These are phyloP conservation scores for Sylvicapra grimmia DNA, from an alignment of 2,113 vertebrate species.

Conservation along the genomic window DNA sequence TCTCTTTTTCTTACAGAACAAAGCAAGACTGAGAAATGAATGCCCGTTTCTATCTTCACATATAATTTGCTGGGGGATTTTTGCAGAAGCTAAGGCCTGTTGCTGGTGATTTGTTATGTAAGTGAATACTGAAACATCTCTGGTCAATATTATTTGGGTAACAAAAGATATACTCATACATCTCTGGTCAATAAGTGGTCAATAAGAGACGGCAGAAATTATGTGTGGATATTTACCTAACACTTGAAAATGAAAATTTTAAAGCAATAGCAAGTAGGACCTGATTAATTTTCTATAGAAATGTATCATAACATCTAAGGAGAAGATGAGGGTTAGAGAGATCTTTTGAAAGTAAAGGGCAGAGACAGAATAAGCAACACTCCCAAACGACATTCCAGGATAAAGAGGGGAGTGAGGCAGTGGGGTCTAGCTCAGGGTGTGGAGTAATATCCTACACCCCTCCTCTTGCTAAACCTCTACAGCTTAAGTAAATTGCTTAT, in stretches of 20 bases:
- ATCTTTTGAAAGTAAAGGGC: not conserved
- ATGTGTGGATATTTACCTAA: not conserved
- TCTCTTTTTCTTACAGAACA: not conserved
- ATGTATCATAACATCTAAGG: not conserved
- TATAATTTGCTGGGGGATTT: not conserved
- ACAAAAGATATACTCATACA: not conserved
- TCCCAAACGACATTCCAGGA: not conserved
- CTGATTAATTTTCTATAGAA: not conserved
- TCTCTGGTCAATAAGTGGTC: not conserved
- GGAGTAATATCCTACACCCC: accelerated
- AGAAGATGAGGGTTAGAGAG: not conserved
- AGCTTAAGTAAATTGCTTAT: not conserved
- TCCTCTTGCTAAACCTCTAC: not conserved
- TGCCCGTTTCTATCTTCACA: not conserved
- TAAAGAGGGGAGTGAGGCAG: too few species aligned
- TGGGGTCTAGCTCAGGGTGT: not conserved
- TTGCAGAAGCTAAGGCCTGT: not conserved
- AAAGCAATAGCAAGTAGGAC: not conserved
- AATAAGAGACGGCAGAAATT: not conserved
- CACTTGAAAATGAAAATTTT: not conserved
- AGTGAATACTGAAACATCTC: not conserved
- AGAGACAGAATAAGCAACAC: not conserved
- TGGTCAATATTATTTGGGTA: not conserved
- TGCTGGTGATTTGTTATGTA: not conserved
- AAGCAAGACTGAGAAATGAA: not conserved